Evolutionary conservation across 2,888 invertebrate genomes (phyloP), one percentile per base, ranked within the genome.

Genomic region (Lithophane leautieri): DNA sequence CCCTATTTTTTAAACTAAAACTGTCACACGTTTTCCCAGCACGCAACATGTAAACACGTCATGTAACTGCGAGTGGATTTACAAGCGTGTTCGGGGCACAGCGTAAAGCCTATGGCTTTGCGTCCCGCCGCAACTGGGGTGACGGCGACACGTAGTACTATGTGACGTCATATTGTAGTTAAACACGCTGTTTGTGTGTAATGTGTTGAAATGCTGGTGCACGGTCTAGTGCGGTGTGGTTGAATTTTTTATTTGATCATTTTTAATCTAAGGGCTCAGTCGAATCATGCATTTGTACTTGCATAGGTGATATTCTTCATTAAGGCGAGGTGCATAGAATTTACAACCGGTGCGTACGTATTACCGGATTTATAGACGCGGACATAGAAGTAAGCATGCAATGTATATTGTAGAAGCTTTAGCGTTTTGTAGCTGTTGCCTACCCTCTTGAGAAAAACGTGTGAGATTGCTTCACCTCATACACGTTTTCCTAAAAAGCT

Each of bases 61-160:
- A 42, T 68, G 69, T 80, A 11, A 54, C 82, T 58, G 58, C 70
- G 52, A 68, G 73, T 71, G 78, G 82, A 83, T 82, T 82, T 82
- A 73, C 84, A 80, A 50, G 67, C 76, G 63, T 84, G 82, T 82
- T 56, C 50, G 69, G 72, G 52, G 28, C 66, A 56, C 25, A 34
- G 54, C 50, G 70, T 58, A 68, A 73, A 77, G 73, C 82, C 73
- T 52, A 50, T 50, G 70, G 85, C 85, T 84, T 85, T 75, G 60
- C 52, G 76, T 56, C 61, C 66, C 82, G 66, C 82, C 79, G 42
- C 78, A 70, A 68, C 70, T 61, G 68, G 83, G 80, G 79, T 61
- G 71, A n/a, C 34, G 14, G 22, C 74, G 42, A 63, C 74, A 68
- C 52, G 28, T 50, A n/a, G n/a, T n/a, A n/a, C n/a, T n/a, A 16